These are phyloP conservation scores for Heliconius hermathena DNA, from an alignment of 1,140 invertebrate species.

Conservation along the genomic window DNA sequence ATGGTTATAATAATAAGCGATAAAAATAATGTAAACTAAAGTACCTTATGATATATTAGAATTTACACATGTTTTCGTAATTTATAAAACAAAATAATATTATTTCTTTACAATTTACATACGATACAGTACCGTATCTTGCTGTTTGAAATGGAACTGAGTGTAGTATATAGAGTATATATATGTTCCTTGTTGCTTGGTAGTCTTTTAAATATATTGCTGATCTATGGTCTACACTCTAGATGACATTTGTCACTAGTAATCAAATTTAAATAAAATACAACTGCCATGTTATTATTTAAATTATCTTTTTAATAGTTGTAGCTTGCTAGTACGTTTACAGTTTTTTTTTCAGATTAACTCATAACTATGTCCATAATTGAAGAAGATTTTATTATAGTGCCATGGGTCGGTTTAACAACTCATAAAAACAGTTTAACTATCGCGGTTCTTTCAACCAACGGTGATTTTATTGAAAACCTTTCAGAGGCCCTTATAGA, in stretches of 20 bases:
- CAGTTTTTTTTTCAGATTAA: conserved; percentile 17
- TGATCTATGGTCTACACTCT: background rate
- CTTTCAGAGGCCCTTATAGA: conserved; percentile 62
- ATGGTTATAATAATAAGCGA: too few relatives aligned
- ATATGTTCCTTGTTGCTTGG: too few relatives aligned
- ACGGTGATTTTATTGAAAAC: conserved; percentile 62
- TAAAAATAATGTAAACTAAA: too few relatives aligned
- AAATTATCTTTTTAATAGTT: background rate
- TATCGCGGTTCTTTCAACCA: conserved; percentile 61
- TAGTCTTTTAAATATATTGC: background rate
- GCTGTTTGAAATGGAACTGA: too few relatives aligned
- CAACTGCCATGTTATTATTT: background rate
- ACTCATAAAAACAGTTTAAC: conserved; percentile 62
- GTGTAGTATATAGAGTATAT: too few relatives aligned
- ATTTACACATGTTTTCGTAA: too few relatives aligned
- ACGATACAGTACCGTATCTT: too few relatives aligned
- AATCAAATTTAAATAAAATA: background rate
- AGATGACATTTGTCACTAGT: background rate
- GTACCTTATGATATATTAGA: too few relatives aligned
- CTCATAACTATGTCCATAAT: conserved; percentile 51
- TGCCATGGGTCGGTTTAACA: conserved; percentile 65
- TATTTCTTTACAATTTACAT: too few relatives aligned
- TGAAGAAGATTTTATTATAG: conserved; percentile 56
- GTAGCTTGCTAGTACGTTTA: conserved; percentile 10
- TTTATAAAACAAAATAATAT: too few relatives aligned